Conservation (phyloP, 2,888 invertebrate species). For the Podabrus alpinus region DNA sequence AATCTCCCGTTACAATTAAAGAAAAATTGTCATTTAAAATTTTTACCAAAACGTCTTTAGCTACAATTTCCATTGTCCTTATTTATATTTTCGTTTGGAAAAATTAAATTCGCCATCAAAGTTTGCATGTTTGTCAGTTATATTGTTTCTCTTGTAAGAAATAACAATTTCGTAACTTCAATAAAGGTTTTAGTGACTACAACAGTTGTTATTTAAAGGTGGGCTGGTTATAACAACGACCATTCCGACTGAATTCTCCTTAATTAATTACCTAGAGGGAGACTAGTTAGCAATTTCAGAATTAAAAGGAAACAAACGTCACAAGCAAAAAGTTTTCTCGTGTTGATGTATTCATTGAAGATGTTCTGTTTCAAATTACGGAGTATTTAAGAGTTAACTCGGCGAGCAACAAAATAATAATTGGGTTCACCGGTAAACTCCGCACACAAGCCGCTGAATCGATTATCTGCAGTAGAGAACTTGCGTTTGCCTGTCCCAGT, state of each 20-base stretch:
- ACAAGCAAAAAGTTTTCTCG: neutral
- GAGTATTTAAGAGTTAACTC: neutral
- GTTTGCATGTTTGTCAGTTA: neutral
- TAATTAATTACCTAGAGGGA: neutral
- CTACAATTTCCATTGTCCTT: neutral
- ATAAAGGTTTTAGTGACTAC: neutral
- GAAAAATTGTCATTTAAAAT: neutral
- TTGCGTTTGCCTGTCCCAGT: neutral
- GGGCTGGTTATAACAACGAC: neutral
- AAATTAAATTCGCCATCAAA: neutral
- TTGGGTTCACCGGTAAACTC: conserved; percentile 2
- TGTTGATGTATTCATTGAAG: neutral
- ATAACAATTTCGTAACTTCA: neutral
- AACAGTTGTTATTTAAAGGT: neutral
- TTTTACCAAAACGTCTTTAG: neutral
- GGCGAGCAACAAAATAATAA: neutral
- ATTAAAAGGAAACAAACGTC: neutral
- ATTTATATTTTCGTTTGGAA: neutral
- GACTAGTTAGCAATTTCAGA: neutral
- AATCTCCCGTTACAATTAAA: neutral
- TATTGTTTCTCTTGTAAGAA: neutral
- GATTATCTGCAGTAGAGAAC: conserved; percentile 2
- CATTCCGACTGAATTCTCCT: neutral
- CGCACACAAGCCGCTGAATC: conserved; percentile 1
- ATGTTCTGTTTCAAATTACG: neutral